Base-by-base conservation (phyloP, 2,797 vertebrate genomes). In the Furcifer pardalis region DNA sequence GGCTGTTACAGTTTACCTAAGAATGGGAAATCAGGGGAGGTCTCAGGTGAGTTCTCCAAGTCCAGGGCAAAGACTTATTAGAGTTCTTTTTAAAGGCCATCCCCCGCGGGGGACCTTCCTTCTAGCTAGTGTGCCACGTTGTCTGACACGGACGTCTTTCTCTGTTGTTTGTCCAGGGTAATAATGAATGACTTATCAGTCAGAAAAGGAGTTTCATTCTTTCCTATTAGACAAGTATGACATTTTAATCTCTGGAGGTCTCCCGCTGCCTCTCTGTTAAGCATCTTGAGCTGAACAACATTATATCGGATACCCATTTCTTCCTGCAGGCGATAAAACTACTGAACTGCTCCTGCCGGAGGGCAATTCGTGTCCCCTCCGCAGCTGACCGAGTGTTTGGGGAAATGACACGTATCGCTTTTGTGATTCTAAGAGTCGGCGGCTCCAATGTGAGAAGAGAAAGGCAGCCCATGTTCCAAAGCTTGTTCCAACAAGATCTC, bases 121-220 rank as follows among this genome's bases (percentile, higher is more conserved):
- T 44, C 19, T 27, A 12, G 30, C 75, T 30, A 8, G 13, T 19
- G 3, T 9, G 35, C 60, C 1, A 7, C 27, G 84, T 49, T 56
- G 9, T 35, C 71, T 68, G 63, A 73, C 40, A 59, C 12, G 7
- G 13, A 46, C 59, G 32, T 46, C 37, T 76, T 60, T 35, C 12
- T 60, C 62, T 59, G 73, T 56, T 75, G 63, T 81, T 85, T 81
- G 35, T 60, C 84, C 62, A 60, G 40, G 17, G 78, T 42, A 59
- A 44, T 76, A 69, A 81, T 81, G 78, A 85, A 46, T 81, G 84
- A 85, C 72, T 85, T 81, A 68, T 73, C 84, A 37, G 52, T 35
- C 4, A 66, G 40, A 71, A 81, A 85, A 85, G 60, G 35, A 37
- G 78, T 37, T 56, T 66, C 23, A 1, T 35, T 68, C 59, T 56